Percentiles rank a stretch among this genome's conserved stretches.
phyloP scores from a whole-genome alignment of 2,797 vertebrate species.

The Pyrocephalus nanus region DNA sequence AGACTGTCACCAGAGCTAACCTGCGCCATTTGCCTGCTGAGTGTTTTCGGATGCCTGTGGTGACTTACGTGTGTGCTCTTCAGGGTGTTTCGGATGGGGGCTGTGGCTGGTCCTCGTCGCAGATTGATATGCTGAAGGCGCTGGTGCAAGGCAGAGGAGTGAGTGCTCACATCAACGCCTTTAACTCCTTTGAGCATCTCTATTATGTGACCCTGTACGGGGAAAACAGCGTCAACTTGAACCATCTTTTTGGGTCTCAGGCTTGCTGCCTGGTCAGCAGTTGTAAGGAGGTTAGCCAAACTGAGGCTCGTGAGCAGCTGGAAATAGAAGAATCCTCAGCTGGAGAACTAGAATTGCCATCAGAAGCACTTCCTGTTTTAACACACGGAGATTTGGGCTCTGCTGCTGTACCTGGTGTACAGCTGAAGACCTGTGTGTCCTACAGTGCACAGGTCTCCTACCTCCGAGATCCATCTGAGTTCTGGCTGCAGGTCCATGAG shows the following conservation, averaged over 20 bases:
- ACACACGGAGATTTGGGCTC: accelerated
- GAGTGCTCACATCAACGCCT: slow-evolving; percentile 86
- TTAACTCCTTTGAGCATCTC: slow-evolving; percentile 86
- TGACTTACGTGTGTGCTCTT: slow-evolving; percentile 89
- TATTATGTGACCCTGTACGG: slow-evolving; percentile 88
- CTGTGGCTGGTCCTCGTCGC: slow-evolving; percentile 81
- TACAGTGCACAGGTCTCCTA: slow-evolving; percentile 80
- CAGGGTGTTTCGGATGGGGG: slow-evolving; percentile 84
- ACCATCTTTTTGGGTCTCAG: slow-evolving; percentile 80
- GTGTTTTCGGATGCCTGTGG: slow-evolving; percentile 90
- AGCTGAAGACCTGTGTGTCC: slow-evolving; percentile 69
- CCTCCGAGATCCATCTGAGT: slow-evolving; percentile 82
- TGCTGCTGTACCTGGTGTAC: background rate
- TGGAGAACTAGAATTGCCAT: background rate
- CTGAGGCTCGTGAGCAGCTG: background rate
- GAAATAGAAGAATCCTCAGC: background rate
- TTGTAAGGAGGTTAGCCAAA: slow-evolving; percentile 2
- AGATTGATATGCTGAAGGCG: slow-evolving; percentile 79
- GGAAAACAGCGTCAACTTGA: slow-evolving; percentile 85
- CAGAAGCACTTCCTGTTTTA: background rate
- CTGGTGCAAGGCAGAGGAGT: slow-evolving; percentile 82
- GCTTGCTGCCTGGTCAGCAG: slow-evolving; percentile 55
- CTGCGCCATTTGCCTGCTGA: slow-evolving; percentile 81
- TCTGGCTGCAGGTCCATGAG: slow-evolving; percentile 86
- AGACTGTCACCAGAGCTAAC: slow-evolving; percentile 78